These are phyloP conservation scores for Anagyrus pseudococci DNA, from an alignment of 2,888 invertebrate species.

Conservation along the genomic window DNA sequence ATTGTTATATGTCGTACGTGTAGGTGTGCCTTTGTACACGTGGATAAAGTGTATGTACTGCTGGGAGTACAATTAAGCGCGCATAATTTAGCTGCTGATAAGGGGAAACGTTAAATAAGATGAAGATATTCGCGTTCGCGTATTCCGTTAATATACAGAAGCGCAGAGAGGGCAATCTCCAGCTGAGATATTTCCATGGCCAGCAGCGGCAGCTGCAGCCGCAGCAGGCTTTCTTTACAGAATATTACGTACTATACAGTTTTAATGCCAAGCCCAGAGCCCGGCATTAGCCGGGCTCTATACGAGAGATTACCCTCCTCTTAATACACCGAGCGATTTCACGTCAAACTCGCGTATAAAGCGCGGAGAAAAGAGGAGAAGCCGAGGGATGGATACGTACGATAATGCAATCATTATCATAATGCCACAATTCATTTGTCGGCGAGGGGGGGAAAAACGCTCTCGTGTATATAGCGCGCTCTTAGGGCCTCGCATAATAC, in stretches of 20 bases:
- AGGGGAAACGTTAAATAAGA: too few relatives aligned
- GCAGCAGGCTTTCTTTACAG: background rate
- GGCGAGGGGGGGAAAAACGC: too few relatives aligned
- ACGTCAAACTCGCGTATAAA: constrained; percentile 4
- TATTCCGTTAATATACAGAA: too few relatives aligned
- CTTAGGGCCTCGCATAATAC: too few relatives aligned
- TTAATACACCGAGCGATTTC: constrained; percentile 7
- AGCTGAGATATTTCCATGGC: background rate
- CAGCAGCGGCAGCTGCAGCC: background rate
- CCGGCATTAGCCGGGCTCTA: background rate
- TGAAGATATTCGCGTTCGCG: too few relatives aligned
- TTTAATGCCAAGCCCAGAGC: background rate
- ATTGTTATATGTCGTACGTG: too few relatives aligned
- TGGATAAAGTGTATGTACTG: too few relatives aligned
- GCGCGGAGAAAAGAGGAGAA: background rate
- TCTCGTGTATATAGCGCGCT: too few relatives aligned
- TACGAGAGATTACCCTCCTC: background rate
- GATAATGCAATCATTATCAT: constrained; percentile 13
- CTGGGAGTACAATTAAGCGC: too few relatives aligned
- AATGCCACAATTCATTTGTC: constrained; percentile 2
- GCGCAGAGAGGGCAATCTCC: too few relatives aligned
- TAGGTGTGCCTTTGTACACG: too few relatives aligned
- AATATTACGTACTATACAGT: background rate
- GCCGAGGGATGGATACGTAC: background rate
- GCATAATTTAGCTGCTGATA: too few relatives aligned